These are phyloP conservation scores for Camptogramma bilineatum DNA, from an alignment of 2,888 invertebrate species.

Conservation along the genomic window DNA sequence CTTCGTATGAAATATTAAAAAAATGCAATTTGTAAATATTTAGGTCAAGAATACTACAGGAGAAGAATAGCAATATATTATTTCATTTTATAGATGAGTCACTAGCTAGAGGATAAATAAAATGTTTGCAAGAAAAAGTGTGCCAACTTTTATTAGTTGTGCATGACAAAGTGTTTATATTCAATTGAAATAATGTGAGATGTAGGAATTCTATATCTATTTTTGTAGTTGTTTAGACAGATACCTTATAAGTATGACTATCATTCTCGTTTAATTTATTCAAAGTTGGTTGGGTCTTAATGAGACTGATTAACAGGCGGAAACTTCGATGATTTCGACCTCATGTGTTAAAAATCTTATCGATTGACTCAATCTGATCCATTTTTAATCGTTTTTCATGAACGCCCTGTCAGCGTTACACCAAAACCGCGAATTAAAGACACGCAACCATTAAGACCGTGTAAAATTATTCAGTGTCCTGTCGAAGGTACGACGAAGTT, in stretches of 20 bases:
- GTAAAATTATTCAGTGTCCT: conserved; percentile 83
- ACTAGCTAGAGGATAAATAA: too few species aligned
- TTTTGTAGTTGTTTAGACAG: not conserved
- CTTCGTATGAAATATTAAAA: not conserved
- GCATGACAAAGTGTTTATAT: too few species aligned
- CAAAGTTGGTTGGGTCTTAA: too few species aligned
- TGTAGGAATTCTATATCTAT: too few species aligned
- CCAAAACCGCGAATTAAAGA: conserved; percentile 72
- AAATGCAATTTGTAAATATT: too few species aligned
- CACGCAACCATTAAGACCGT: conserved; percentile 81
- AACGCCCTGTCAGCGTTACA: conserved; percentile 66
- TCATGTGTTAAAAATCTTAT: conserved; percentile 18
- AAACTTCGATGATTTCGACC: not conserved
- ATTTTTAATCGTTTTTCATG: conserved; percentile 49
- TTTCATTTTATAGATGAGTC: too few species aligned
- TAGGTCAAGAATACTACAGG: too few species aligned
- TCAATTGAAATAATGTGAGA: too few species aligned
- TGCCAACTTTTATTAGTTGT: too few species aligned
- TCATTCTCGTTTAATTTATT: too few species aligned
- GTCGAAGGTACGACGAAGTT: conserved; percentile 78
- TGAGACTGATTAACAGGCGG: not conserved
- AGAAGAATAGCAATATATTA: too few species aligned
- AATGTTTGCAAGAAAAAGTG: too few species aligned
- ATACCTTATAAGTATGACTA: not conserved
- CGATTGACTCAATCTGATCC: conserved; percentile 44